These are phyloP conservation scores for Notarius quadriscutis DNA, from an alignment of 2,113 vertebrate genomes.

Conservation along the genomic window DNA sequence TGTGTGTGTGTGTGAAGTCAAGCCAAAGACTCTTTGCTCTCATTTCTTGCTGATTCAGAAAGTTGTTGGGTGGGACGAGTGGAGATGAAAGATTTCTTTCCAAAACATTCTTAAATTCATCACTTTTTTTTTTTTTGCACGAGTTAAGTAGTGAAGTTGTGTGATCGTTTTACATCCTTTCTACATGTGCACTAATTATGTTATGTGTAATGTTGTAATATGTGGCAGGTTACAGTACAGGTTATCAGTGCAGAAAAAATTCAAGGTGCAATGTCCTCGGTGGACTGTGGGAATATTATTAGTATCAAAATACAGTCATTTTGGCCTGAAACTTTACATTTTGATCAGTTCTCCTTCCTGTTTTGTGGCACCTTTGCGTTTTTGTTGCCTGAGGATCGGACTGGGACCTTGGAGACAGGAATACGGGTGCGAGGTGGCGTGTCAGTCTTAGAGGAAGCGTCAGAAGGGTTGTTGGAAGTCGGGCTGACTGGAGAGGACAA, in stretches of 20 bases:
- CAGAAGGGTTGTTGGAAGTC: constrained; percentile 67
- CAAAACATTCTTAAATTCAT: constrained; percentile 44
- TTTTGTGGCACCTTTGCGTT: constrained; percentile 72
- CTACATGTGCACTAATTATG: constrained; percentile 52
- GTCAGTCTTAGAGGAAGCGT: constrained; percentile 79
- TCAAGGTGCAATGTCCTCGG: constrained; percentile 51
- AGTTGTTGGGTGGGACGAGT: constrained; percentile 25
- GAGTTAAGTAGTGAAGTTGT: background rate
- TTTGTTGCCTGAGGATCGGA: constrained; percentile 86
- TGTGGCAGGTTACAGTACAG: constrained; percentile 44
- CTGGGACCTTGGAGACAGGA: constrained; percentile 92
- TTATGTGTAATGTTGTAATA: constrained; percentile 54
- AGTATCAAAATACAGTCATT: constrained; percentile 36
- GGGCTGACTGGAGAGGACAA: constrained; percentile 77
- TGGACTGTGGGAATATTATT: constrained; percentile 19
- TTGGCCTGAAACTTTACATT: constrained; percentile 43
- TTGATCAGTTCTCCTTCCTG: constrained; percentile 77
- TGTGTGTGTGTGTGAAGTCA: constrained; percentile 55
- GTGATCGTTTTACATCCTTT: constrained; percentile 38
- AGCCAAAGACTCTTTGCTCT: constrained; percentile 16
- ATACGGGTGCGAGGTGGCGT: constrained; percentile 85
- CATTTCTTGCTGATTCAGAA: constrained; percentile 29
- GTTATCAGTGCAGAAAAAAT: constrained; percentile 50
- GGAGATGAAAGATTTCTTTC: constrained; percentile 31
- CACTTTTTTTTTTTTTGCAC: background rate